Base-by-base conservation (phyloP, 2,888 invertebrate genomes). In the Formica aserva region DNA sequence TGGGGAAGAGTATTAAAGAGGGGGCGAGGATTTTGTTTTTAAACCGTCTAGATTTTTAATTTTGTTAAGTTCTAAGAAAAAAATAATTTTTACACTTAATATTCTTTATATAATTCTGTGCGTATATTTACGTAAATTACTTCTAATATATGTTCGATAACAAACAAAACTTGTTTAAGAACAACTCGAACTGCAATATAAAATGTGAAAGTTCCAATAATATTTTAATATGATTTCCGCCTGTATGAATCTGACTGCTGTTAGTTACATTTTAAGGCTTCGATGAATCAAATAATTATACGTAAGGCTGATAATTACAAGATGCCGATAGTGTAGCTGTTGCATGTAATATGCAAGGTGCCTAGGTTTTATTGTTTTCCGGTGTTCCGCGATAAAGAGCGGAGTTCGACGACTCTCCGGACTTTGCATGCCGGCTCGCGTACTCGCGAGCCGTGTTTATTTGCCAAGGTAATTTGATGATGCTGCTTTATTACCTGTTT, bases 401-500 rank as follows among this genome's bases (percentile, higher is more conserved):
- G 15, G 48, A 15, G 86, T 86, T 86, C 86, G 81, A 83, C 55
- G 75, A 86, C 84, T 86, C 72, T 41, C 60, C 55, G 52, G 66
- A 77, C 81, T 88, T 85, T 83, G 78, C 84, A 87, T 84, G 74
- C 57, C 72, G 29, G 41, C 41, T 78, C 83, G 41, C 82, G 80
- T 87, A 67, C 45, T 82, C 87, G 81, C 45, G 45, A 45, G 45
- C 85, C 81, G 84, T 66, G 75, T 88, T 86, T 88, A 88, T 81
- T 88, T 86, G 83, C 86, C 85, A 76, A 86, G 87, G 81, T 83
- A 83, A 75, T 78, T 77, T 74, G 85, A 82, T 83, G 84, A 83
- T 84, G 82, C 82, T 72, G 74, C 85, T 91, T 92, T 91, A 91
- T 87, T 86, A 87, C 78, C 87, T 83, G 86, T 88, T 90, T 87